Base-by-base conservation (phyloP, 1,140 invertebrate species). In the Cydia pomonella region DNA sequence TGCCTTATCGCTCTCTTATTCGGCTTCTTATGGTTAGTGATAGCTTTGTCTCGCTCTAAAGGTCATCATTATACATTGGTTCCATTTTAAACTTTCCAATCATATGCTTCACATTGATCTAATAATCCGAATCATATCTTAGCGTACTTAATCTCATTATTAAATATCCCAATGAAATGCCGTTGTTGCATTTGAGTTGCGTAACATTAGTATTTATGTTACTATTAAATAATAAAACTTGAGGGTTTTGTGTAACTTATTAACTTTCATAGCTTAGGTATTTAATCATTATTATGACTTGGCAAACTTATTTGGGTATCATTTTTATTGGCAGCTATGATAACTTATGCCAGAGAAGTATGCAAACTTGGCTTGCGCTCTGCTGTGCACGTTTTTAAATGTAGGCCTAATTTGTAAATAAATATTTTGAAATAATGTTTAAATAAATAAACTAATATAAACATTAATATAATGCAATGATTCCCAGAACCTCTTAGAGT, bases 11-110 rank as follows among this genome's bases (percentile, higher is more conserved):
- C 84, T 87, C 85, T 88, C 83, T 89, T 33, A 33, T 69, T 18
- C 64, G n/a, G 33, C 64, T 69, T 69, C 29, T 69, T 41, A 69
- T 10, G n/a, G 29, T 10, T 69, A 69, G n/a, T 69, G n/a, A 71
- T 78, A 21, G 73, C 64, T 75, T 53, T 62, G 73, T 72, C 59
- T 53, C 79, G 72, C 83, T 83, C 73, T 87, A 90, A 91, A 91
- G 91, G 91, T 92, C 91, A 92, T 89, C 91, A 86, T 92, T 91
- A 87, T 82, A 73, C 12, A 27, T 73, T 33, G 29, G 64, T 18
- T n/a, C 23, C 16, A 69, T 69, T 27, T 64, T 18, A 38, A 69
- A 29, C 25, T 69, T 66, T 69, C 64, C 25, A 21, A 69, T 33
- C 29, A 69, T 69, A 18, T 33, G 18, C 29, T 69, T 69, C 6